These are phyloP conservation scores for Zosterops lateralis DNA, from an alignment of 2,113 vertebrate species.

Conservation along the genomic window DNA sequence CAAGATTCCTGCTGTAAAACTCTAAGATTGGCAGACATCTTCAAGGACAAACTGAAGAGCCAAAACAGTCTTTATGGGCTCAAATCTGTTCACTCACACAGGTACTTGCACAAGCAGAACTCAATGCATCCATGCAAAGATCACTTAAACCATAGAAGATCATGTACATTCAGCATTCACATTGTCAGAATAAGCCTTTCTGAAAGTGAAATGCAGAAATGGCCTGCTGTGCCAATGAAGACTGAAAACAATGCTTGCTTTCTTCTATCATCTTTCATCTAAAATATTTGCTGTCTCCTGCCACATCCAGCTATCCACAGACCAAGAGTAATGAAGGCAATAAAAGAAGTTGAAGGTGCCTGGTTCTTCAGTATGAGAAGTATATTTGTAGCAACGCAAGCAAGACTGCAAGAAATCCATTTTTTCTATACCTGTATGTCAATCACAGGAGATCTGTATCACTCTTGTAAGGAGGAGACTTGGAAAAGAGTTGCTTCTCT, in stretches of 20 bases:
- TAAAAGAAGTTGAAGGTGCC: not conserved
- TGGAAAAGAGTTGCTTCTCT: not conserved
- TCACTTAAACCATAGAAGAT: not conserved
- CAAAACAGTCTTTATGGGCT: not conserved
- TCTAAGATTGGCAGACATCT: slow-evolving; percentile 29
- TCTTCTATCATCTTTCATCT: not conserved
- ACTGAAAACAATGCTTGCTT: not conserved
- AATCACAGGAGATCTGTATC: not conserved
- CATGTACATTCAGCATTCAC: not conserved
- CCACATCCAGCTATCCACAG: not conserved
- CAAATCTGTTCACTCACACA: not conserved
- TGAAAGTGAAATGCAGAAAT: not conserved
- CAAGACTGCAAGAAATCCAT: not conserved
- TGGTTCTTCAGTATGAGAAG: not conserved
- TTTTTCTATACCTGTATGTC: not conserved
- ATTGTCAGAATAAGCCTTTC: not conserved
- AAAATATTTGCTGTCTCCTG: not conserved
- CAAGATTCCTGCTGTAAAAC: slow-evolving; percentile 27
- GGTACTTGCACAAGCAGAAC: not conserved
- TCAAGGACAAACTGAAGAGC: not conserved
- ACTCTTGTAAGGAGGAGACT: not conserved
- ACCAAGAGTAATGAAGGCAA: not conserved
- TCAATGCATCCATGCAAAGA: not conserved
- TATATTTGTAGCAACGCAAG: not conserved
- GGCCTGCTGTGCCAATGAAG: not conserved